phyloP scores from a whole-genome alignment of 2,797 vertebrate genomes.

The Falco cherrug region DNA sequence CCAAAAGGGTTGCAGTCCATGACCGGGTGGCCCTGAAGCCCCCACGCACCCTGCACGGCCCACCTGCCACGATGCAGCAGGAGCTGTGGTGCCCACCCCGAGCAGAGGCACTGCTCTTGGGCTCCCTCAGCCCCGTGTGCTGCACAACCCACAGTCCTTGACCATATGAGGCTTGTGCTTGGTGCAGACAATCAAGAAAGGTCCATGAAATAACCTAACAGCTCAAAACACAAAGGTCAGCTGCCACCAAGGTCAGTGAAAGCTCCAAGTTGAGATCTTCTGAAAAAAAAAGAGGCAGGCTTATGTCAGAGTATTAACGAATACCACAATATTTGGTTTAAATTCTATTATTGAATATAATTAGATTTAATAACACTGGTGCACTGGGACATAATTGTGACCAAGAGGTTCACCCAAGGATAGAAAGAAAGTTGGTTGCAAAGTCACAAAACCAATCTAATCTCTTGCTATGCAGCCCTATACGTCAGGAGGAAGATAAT shows the following conservation, averaged over 20 bases:
- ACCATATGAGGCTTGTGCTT: neutral
- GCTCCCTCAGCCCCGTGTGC: neutral
- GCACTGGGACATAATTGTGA: neutral
- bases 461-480: neutral
- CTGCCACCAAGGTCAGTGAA: neutral
- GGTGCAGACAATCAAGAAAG: neutral
- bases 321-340: neutral
- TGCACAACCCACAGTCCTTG: neutral
- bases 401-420: constrained; percentile 12
- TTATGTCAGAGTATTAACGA: neutral
- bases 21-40: neutral
- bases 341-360: neutral
- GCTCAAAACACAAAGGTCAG: neutral
- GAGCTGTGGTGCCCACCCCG: neutral
- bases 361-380: constrained; percentile 11
- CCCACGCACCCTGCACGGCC: accelerated
- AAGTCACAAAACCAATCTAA: constrained; percentile 45
- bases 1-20: accelerated
- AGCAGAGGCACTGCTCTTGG: accelerated
- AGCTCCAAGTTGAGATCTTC: neutral
- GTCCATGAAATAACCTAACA: neutral
- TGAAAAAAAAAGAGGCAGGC: neutral
- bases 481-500: constrained; percentile 7
- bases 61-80: accelerated
- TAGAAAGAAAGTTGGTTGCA: constrained; percentile 33